Percentiles rank a stretch among this genome's conserved stretches.
These are phyloP conservation scores for Formica aserva DNA, from an alignment of 2,888 invertebrate species.

Conservation along the genomic window DNA sequence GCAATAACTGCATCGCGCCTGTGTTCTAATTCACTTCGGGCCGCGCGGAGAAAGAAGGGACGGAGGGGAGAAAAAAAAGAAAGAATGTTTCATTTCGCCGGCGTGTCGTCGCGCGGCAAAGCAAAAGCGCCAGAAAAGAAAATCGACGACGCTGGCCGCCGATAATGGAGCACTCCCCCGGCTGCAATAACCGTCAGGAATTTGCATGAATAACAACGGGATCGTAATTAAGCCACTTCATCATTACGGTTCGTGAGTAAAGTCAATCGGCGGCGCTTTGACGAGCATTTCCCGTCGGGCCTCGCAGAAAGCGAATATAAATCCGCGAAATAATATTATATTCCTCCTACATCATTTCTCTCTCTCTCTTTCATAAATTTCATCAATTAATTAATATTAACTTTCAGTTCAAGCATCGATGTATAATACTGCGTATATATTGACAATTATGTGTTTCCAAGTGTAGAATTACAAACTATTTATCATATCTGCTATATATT, in stretches of 20 bases:
- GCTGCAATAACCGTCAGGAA: slow-evolving; percentile 51
- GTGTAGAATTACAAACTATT: neutral
- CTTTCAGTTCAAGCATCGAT: neutral
- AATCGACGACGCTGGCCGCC: slow-evolving; percentile 45
- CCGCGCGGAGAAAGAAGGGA: neutral
- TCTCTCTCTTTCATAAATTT: neutral
- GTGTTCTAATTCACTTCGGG: slow-evolving; percentile 38
- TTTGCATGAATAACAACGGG: slow-evolving; percentile 56
- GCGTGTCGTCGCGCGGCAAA: slow-evolving; percentile 49
- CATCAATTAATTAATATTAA: neutral
- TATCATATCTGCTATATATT: neutral
- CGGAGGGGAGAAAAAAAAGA: neutral
- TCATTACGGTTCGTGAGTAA: slow-evolving; percentile 41
- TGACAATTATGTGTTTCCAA: neutral
- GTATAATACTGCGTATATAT: neutral
- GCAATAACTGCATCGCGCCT: slow-evolving; percentile 43
- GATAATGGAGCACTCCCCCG: slow-evolving; percentile 48
- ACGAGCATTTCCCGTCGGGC: neutral
- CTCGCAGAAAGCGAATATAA: slow-evolving; percentile 6
- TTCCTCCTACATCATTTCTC: neutral
- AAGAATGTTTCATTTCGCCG: slow-evolving; percentile 46
- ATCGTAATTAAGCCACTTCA: slow-evolving; percentile 54
- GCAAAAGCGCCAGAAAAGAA: slow-evolving; percentile 42
- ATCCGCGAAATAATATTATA: slow-evolving; percentile 14
- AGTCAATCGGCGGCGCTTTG: slow-evolving; percentile 49